These are phyloP conservation scores for Cuniculus paca DNA, from an alignment of 2,797 vertebrate species.

Conservation along the genomic window DNA sequence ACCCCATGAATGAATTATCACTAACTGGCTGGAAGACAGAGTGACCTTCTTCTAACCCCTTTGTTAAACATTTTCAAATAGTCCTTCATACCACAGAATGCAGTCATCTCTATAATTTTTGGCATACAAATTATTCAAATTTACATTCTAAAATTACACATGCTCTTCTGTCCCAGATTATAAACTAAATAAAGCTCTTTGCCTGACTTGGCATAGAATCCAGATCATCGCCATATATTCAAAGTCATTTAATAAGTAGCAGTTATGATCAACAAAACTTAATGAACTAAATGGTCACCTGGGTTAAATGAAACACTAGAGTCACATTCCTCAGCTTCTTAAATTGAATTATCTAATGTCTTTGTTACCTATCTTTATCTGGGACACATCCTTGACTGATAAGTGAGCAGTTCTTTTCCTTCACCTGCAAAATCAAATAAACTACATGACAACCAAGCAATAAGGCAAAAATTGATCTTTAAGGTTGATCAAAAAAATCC, in stretches of 20 bases:
- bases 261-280: background rate
- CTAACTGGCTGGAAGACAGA: background rate
- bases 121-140: slow-evolving; percentile 37
- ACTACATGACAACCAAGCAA: slow-evolving; percentile 62
- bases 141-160: slow-evolving; percentile 49
- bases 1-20: background rate
- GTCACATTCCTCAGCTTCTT: slow-evolving; percentile 1
- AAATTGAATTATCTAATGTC: background rate
- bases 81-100: background rate
- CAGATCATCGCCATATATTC: background rate
- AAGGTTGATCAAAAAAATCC: background rate
- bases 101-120: background rate
- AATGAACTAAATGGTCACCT: background rate
- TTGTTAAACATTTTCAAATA: slow-evolving; percentile 35
- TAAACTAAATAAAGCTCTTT: background rate
- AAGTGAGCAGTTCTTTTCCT: slow-evolving; percentile 36
- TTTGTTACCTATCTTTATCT: slow-evolving; percentile 5
- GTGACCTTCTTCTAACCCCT: background rate
- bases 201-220: background rate
- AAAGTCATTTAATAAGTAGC: background rate
- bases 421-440: slow-evolving; percentile 65
- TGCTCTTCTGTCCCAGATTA: background rate
- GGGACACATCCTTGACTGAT: background rate
- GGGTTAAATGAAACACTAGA: slow-evolving; percentile 23
- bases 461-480: slow-evolving; percentile 72